A percentile compares a stretch with the other conserved stretches of the same genome.
Conservation (phyloP, 2,113 vertebrate genomes). For the Chloropsis cyanopogon region DNA sequence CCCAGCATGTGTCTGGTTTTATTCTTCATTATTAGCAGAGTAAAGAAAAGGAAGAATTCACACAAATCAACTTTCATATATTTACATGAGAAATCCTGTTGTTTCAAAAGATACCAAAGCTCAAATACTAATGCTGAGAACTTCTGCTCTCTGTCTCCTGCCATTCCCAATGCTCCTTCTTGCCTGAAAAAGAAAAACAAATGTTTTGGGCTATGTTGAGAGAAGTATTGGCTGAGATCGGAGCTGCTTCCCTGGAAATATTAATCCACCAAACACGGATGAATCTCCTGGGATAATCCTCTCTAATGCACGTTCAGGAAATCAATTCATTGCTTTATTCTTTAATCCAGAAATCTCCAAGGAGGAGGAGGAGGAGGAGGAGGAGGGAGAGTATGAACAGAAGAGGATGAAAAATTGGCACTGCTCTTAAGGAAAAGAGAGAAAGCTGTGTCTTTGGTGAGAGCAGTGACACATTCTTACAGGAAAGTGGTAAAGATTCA, state of each 20-base stretch:
- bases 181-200: not conserved
- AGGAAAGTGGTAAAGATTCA: not conserved
- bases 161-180: not conserved
- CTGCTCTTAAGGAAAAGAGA: not conserved
- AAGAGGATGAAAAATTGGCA: not conserved
- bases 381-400: not conserved
- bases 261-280: conserved; percentile 25
- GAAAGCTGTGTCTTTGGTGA: not conserved
- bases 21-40: not conserved
- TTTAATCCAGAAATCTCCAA: conserved; percentile 66
- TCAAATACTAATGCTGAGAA: not conserved
- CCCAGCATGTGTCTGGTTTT: not conserved
- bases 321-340: conserved; percentile 56
- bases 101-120: not conserved
- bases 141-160: not conserved
- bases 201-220: fast-evolving
- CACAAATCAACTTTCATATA: not conserved
- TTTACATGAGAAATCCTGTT: not conserved
- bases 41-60: not conserved
- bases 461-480: not conserved
- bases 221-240: not conserved
- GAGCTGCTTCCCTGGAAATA: conserved; percentile 28
- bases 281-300: conserved; percentile 59
- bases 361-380: not conserved
- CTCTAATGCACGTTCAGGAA: conserved; percentile 49